These are phyloP conservation scores for Dryoscopus gambensis DNA, from an alignment of 2,113 vertebrate species.

Conservation along the genomic window DNA sequence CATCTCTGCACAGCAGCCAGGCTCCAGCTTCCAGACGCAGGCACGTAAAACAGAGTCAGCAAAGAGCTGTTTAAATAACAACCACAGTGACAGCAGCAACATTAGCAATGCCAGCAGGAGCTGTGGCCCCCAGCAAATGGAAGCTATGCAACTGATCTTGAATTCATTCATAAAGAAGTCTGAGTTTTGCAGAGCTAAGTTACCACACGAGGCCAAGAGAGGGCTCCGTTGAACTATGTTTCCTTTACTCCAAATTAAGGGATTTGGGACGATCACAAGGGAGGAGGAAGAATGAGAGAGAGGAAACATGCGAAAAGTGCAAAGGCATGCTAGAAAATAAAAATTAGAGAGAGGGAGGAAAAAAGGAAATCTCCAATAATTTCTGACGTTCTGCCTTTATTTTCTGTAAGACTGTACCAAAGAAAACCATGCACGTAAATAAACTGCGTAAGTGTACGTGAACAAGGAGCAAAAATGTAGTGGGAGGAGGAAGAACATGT, in stretches of 20 bases:
- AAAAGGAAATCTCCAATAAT: background rate
- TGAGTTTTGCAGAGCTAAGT: background rate
- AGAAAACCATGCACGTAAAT: background rate
- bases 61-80: background rate
- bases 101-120: background rate
- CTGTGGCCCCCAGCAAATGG: background rate
- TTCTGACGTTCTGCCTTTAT: background rate
- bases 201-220: constrained; percentile 39
- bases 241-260: background rate
- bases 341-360: background rate
- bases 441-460: background rate
- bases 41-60: background rate
- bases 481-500: background rate
- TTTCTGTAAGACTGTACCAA: background rate
- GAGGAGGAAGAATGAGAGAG: background rate
- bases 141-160: background rate
- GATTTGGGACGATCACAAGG: background rate
- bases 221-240: constrained; percentile 33
- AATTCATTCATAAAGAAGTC: constrained; percentile 3
- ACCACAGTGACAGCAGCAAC: background rate
- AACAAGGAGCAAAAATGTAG: background rate
- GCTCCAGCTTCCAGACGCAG: background rate
- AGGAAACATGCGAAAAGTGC: background rate
- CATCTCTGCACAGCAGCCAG: background rate
- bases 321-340: background rate